Conservation (phyloP, 2,888 invertebrate species). For the Teinopalpus imperialis region DNA sequence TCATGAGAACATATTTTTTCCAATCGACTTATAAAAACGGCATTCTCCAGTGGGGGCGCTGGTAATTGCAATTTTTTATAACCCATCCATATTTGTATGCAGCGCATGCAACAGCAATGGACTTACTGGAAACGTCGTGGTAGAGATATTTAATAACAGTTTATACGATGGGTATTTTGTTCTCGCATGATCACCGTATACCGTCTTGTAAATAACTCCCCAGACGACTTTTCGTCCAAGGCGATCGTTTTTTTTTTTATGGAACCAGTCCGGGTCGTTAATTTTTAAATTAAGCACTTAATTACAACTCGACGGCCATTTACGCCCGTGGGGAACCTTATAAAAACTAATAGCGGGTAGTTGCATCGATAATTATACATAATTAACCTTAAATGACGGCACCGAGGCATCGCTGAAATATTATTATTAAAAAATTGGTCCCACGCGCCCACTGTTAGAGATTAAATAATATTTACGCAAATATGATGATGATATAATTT, state of each 20-base stretch:
- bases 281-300: slow-evolving; percentile 60
- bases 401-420: slow-evolving; percentile 34
- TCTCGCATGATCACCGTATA: slow-evolving; percentile 9
- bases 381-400: slow-evolving; percentile 46
- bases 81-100: slow-evolving; percentile 3
- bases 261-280: slow-evolving; percentile 44
- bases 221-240: slow-evolving; percentile 23
- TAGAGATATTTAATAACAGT: slow-evolving; percentile 15
- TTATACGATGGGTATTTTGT: slow-evolving; percentile 11
- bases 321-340: slow-evolving; percentile 43
- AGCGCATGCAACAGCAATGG: slow-evolving; percentile 2
- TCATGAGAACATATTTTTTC: slow-evolving; percentile 4
- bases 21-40: background rate
- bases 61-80: slow-evolving; percentile 6
- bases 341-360: slow-evolving; percentile 49
- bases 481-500: slow-evolving; percentile 5
- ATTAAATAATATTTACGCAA: slow-evolving; percentile 10
- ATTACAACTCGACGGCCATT: slow-evolving; percentile 48
- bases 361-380: slow-evolving; percentile 49
- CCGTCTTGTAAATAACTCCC: slow-evolving; percentile 23
- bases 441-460: slow-evolving; percentile 24
- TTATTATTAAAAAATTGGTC: slow-evolving; percentile 29
- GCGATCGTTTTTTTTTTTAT: slow-evolving; percentile 35
- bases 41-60: background rate
- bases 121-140: slow-evolving; percentile 3